A percentile compares a stretch with the other conserved stretches of the same genome.
Evolutionary conservation across 2,888 invertebrate species (phyloP).

Genomic region (Malthinus seriepunctatus): DNA sequence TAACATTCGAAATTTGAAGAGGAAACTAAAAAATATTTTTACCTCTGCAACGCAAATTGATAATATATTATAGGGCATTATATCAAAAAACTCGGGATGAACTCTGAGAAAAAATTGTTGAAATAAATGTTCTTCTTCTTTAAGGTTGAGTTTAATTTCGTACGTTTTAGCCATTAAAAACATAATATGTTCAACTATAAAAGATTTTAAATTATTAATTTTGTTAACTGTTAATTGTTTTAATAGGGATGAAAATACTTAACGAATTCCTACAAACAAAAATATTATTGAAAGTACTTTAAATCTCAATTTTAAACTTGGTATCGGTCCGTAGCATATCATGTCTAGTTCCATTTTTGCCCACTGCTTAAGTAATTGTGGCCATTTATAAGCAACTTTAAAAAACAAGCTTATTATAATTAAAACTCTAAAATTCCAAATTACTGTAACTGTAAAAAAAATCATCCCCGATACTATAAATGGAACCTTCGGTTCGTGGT

Average conservation of each 20-base stretch:
- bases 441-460: conserved; percentile 11
- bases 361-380: conserved; percentile 22
- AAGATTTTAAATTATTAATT: neutral
- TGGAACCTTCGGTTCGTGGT: neutral
- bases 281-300: conserved; percentile 10
- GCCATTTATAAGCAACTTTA: conserved; percentile 22
- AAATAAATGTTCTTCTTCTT: neutral
- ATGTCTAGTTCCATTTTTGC: conserved; percentile 22
- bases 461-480: neutral
- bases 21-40: neutral
- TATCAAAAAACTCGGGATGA: conserved; percentile 7
- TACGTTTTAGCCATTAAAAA: neutral
- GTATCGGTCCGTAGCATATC: conserved; percentile 8
- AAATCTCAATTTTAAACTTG: conserved; percentile 11
- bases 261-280: conserved; percentile 15
- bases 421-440: conserved; percentile 21
- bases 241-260: neutral
- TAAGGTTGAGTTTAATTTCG: neutral
- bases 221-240: neutral
- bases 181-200: conserved; percentile 18
- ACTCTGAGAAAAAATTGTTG: conserved; percentile 1
- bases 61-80: conserved; percentile 4
- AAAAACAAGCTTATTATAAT: conserved; percentile 11
- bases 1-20: neutral
- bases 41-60: conserved; percentile 8